Evolutionary conservation across 2,797 vertebrate genomes (phyloP).

Genomic region (Acanthurus tractus): DNA sequence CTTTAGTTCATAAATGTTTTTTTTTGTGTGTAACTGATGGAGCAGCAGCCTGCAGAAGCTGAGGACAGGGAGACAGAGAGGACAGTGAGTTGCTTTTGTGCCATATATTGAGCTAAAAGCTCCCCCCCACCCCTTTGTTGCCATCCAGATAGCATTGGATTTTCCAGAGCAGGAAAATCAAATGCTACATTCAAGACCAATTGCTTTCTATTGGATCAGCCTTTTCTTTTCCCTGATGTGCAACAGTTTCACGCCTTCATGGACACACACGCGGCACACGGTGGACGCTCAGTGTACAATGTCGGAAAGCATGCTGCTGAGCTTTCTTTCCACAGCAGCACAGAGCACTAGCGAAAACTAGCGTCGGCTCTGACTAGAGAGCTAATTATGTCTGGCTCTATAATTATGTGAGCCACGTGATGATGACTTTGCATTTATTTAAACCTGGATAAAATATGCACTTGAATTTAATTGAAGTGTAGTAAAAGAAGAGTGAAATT

Average conservation of each 20-base stretch:
- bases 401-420: not conserved
- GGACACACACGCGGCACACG: slow-evolving; percentile 44
- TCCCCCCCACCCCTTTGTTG: slow-evolving; percentile 48
- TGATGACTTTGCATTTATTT: not conserved
- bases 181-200: slow-evolving; percentile 80
- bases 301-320: slow-evolving; percentile 26
- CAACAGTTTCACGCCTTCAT: slow-evolving; percentile 61
- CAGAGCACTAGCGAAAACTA: not conserved
- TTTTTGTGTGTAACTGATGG: slow-evolving; percentile 31
- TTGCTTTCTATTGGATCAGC: slow-evolving; percentile 72
- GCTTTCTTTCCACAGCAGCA: slow-evolving; percentile 35
- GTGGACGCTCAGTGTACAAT: slow-evolving; percentile 23
- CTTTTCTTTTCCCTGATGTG: slow-evolving; percentile 70
- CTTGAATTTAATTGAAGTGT: not conserved
- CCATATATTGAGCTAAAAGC: slow-evolving; percentile 76
- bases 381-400: slow-evolving; percentile 15
- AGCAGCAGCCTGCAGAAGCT: slow-evolving; percentile 36
- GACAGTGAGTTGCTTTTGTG: slow-evolving; percentile 70
- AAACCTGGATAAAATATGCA: not conserved
- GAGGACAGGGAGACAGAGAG: slow-evolving; percentile 57
- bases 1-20: slow-evolving; percentile 5
- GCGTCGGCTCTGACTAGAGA: not conserved
- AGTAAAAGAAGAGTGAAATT: not conserved
- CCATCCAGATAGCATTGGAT: slow-evolving; percentile 80
- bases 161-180: slow-evolving; percentile 84